A percentile compares a stretch with the other conserved stretches of the same genome.
These are phyloP conservation scores for Meteorus colon DNA, from an alignment of 2,888 invertebrate genomes.

Conservation along the genomic window DNA sequence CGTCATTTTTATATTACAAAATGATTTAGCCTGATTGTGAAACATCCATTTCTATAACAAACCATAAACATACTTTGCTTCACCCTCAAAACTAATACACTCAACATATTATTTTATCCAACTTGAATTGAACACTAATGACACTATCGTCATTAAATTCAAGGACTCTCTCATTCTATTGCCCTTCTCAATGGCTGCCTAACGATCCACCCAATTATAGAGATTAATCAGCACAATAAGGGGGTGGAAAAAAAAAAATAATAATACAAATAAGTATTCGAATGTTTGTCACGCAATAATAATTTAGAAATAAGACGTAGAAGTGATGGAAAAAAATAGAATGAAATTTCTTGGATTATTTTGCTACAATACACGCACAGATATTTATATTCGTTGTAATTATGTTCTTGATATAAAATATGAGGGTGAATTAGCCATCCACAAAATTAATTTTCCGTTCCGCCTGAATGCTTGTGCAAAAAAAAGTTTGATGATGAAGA, in stretches of 20 bases:
- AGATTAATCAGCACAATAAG: slow-evolving; percentile 43
- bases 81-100: background rate
- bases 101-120: background rate
- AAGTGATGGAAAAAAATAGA: background rate
- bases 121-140: slow-evolving; percentile 11
- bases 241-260: background rate
- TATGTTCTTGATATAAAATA: slow-evolving; percentile 8
- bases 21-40: background rate
- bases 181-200: slow-evolving; percentile 25
- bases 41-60: background rate
- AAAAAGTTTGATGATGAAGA: slow-evolving; percentile 32
- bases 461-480: background rate
- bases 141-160: slow-evolving; percentile 35
- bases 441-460: slow-evolving; percentile 13
- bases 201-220: slow-evolving; percentile 48
- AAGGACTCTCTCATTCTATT: slow-evolving; percentile 20
- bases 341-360: background rate
- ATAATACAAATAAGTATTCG: background rate
- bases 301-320: background rate
- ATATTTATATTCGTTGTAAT: background rate
- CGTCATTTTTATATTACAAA: background rate
- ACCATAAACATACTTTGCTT: background rate
- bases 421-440: slow-evolving; percentile 2
- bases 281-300: background rate
- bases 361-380: background rate